Percentiles rank a stretch among this genome's conserved stretches.
Evolutionary conservation across 2,888 invertebrate genomes (phyloP).

Genomic region (Amphipoea lucens): DNA sequence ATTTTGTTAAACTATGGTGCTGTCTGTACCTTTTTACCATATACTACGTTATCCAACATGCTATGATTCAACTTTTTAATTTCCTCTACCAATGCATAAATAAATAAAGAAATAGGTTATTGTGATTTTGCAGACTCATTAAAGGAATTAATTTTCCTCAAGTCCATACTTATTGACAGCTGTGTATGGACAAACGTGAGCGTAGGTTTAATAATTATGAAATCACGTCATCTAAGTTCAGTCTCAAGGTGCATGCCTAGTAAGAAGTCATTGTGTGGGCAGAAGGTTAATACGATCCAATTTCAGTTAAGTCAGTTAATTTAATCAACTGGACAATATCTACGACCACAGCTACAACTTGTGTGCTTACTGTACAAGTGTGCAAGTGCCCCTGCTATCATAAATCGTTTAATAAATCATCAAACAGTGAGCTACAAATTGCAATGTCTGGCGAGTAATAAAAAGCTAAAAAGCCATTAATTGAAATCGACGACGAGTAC

Average conservation of each 20-base stretch:
- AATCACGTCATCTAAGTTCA: constrained; percentile 57
- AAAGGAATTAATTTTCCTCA: constrained; percentile 38
- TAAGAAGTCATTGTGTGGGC: constrained; percentile 58
- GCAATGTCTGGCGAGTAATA: constrained; percentile 25
- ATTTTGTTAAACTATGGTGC: constrained; percentile 62
- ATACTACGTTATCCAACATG: neutral
- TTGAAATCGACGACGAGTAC: constrained; percentile 20
- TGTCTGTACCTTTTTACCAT: constrained; percentile 15
- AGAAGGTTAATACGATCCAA: constrained; percentile 65
- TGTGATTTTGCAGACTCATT: constrained; percentile 15
- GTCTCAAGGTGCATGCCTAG: constrained; percentile 56
- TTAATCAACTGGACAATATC: constrained; percentile 54
- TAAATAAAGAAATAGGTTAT: neutral
- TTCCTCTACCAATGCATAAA: neutral
- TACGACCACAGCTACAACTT: constrained; percentile 6
- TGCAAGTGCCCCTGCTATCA: neutral
- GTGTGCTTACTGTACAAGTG: neutral
- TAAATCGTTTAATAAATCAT: neutral
- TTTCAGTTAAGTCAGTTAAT: constrained; percentile 64
- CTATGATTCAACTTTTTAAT: neutral
- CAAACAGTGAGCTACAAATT: constrained; percentile 19
- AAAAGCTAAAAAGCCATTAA: constrained; percentile 37
- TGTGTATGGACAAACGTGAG: constrained; percentile 27
- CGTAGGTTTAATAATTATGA: constrained; percentile 55
- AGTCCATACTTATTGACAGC: constrained; percentile 30